These are phyloP conservation scores for Carlito syrichta DNA, from an alignment of 2,113 vertebrate genomes.

Conservation along the genomic window DNA sequence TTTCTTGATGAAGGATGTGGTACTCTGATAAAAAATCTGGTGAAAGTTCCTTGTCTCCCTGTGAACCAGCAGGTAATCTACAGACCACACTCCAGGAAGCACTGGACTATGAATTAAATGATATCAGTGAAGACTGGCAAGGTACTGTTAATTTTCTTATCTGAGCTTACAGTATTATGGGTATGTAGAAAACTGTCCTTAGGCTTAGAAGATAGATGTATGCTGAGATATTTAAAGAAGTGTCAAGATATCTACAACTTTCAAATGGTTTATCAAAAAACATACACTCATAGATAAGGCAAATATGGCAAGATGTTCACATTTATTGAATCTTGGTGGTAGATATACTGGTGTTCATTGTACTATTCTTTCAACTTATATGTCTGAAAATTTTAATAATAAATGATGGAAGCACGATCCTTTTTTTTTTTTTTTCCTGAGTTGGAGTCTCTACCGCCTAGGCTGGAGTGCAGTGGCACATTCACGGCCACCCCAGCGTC, in stretches of 20 bases:
- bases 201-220: not conserved
- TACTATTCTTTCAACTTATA: not conserved
- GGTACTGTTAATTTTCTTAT: not conserved
- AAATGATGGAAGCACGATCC: too few species aligned
- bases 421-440: too few species aligned
- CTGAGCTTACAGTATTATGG: not conserved
- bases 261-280: not conserved
- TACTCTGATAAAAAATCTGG: not conserved
- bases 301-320: not conserved
- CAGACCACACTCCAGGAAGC: not conserved
- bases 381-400: not conserved
- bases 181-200: conserved; percentile 18
- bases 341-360: not conserved
- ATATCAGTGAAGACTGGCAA: not conserved
- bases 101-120: not conserved
- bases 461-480: too few species aligned
- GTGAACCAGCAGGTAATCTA: not conserved
- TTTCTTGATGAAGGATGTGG: not conserved
- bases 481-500: too few species aligned
- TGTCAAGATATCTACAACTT: not conserved
- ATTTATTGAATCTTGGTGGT: conserved; percentile 1
- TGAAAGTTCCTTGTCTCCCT: not conserved
- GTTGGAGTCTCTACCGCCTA: too few species aligned
- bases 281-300: not conserved
- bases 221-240: not conserved